phyloP scores from a whole-genome alignment of 1,140 invertebrate species.

The Pseudomyrmex dendroicus region DNA sequence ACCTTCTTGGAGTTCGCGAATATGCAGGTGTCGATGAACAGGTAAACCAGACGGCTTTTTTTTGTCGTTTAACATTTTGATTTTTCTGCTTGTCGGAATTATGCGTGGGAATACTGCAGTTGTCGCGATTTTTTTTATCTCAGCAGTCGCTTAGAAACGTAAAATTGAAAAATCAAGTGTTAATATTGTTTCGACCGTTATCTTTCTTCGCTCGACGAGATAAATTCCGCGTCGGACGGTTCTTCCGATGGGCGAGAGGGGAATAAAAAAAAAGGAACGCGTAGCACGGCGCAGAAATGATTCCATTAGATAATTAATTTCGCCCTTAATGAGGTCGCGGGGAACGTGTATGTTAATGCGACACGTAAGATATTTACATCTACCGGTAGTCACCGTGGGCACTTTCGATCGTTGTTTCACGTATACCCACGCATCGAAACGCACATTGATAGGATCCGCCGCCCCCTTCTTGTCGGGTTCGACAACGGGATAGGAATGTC shows the following conservation, averaged over 20 bases:
- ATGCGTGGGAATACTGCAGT: too few relatives aligned
- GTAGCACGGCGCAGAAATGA: constrained; percentile 63
- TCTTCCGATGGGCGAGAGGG: constrained; percentile 47
- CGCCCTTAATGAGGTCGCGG: constrained; percentile 81
- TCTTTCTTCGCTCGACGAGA: neutral
- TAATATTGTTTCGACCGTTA: too few relatives aligned
- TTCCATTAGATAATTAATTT: constrained; percentile 83
- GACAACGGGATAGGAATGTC: constrained; percentile 22
- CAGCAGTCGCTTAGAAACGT: too few relatives aligned
- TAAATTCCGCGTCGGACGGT: constrained; percentile 32
- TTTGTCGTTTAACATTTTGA: too few relatives aligned
- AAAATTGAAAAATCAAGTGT: too few relatives aligned
- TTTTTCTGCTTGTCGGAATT: too few relatives aligned
- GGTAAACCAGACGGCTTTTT: too few relatives aligned
- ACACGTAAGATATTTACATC: constrained; percentile 83
- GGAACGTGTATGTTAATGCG: constrained; percentile 83
- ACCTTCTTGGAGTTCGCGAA: too few relatives aligned
- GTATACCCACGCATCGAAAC: constrained; percentile 72
- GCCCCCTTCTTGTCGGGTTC: neutral
- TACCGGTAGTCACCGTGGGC: constrained; percentile 77
- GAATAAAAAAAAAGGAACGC: neutral
- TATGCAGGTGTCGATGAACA: too few relatives aligned
- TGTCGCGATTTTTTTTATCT: too few relatives aligned
- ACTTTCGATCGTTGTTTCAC: constrained; percentile 70
- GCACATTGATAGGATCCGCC: constrained; percentile 59